Evolutionary conservation across 2,888 invertebrate genomes (phyloP), one percentile per base, ranked within the genome.

Genomic region (Leptarthrus brevirostris): DNA sequence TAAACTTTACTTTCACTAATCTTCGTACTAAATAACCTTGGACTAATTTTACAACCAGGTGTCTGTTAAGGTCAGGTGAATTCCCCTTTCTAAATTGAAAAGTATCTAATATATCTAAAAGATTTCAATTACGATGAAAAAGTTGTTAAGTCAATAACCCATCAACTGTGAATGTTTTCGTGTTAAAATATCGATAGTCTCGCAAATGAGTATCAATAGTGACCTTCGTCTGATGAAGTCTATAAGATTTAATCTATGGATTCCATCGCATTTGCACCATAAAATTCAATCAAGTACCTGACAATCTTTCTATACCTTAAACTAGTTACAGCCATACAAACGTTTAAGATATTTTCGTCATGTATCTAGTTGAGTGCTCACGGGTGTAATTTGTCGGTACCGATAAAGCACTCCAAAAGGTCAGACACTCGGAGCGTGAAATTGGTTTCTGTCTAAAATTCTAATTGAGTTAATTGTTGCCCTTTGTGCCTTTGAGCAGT

Each of bases 221-320:
- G 18, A 40, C n/a, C 40, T 40, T 40, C 8, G 12, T 40, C n/a
- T 3, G 12, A n/a, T 40, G 40, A 2, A 40, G 10, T 40, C 12
- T 12, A 40, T 40, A 40, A 12, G 12, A 3, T n/a, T 12, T 12
- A 12, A 40, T 40, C 14, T 61, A 6, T 3, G 24, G 8, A 22
- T 40, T 10, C 34, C 40, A 44, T 22, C 61, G 18, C 3, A n/a
- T 14, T 40, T 22, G 20, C 44, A 61, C 36, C 30, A 10, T 36
- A 14, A 14, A 44, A 5, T 61, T 4, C 61, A 40, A 44, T 44
- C 61, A 44, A n/a, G 14, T 22, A 24, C 40, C 44, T 61, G 61
- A 3, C 44, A 61, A 61, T 61, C 44, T 30, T 36, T 44, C 44
- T n/a, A 20, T n/a, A n/a, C n/a, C n/a, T 20, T 58, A 58, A 36